Conservation (phyloP, 2,888 invertebrate species). For the Allacma fusca region DNA sequence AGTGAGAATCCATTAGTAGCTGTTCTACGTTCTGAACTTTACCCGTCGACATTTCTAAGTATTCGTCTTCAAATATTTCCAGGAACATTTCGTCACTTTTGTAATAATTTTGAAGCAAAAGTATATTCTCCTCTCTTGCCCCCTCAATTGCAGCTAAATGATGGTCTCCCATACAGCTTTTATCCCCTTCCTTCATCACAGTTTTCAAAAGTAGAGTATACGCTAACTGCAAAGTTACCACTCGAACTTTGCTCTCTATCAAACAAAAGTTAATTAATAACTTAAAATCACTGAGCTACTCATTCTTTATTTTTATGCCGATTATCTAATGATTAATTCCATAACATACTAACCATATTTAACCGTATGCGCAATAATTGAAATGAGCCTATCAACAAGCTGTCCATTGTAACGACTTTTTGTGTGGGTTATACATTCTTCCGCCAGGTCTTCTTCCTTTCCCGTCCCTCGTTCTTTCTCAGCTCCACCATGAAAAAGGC, state of each 20-base stretch:
- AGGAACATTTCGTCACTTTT: conserved; percentile 97
- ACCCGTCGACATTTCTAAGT: conserved; percentile 85
- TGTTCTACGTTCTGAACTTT: conserved; percentile 88
- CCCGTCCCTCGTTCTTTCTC: neutral
- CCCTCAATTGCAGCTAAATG: conserved; percentile 75
- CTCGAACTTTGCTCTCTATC: conserved; percentile 82
- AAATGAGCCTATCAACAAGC: conserved; percentile 82
- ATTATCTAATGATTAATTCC: too few relatives aligned
- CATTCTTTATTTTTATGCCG: too few relatives aligned
- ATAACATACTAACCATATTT: conserved; percentile 81
- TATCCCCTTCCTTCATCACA: conserved; percentile 66
- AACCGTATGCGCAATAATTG: conserved; percentile 83
- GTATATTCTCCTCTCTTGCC: conserved; percentile 81
- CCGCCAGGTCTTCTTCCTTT: neutral
- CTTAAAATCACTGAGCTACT: too few relatives aligned
- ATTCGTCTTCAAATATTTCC: conserved; percentile 99
- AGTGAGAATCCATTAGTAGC: conserved; percentile 94
- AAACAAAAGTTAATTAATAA: too few relatives aligned
- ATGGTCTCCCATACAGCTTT: conserved; percentile 67
- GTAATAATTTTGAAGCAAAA: conserved; percentile 87
- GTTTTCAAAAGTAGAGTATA: conserved; percentile 80
- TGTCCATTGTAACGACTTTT: conserved; percentile 74
- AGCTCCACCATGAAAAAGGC: conserved; percentile 49
- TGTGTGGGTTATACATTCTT: neutral
- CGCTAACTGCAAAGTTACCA: conserved; percentile 90